Percentiles rank a stretch among this genome's conserved stretches.
Evolutionary conservation across 2,888 invertebrate species (phyloP).

Genomic region (Rambutsinella grinnellia): DNA sequence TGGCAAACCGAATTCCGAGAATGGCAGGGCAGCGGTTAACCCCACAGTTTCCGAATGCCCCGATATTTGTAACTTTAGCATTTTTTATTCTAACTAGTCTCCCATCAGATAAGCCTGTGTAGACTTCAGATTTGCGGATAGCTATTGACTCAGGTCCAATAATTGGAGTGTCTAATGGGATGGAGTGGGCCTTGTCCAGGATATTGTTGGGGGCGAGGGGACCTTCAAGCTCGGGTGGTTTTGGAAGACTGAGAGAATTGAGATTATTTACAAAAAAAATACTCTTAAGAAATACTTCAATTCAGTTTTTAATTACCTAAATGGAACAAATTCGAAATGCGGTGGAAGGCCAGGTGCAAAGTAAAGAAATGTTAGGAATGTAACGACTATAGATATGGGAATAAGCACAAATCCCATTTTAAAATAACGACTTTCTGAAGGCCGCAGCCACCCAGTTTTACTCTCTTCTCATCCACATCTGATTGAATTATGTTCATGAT

Average conservation of each 20-base stretch:
- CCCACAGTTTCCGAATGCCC: constrained; percentile 45
- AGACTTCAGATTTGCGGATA: constrained; percentile 78
- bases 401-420: too few relatives aligned
- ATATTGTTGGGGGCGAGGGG: constrained; percentile 75
- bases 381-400: too few relatives aligned
- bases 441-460: too few relatives aligned
- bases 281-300: too few relatives aligned
- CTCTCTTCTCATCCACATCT: too few relatives aligned
- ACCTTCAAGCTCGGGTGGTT: constrained; percentile 74
- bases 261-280: too few relatives aligned
- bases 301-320: constrained; percentile 81
- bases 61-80: constrained; percentile 72
- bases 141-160: constrained; percentile 86
- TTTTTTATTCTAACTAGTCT: constrained; percentile 82
- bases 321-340: constrained; percentile 76
- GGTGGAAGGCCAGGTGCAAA: constrained; percentile 83
- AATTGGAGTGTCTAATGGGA: constrained; percentile 77
- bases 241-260: constrained; percentile 72
- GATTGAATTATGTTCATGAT: too few relatives aligned
- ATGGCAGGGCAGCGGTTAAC: constrained; percentile 70
- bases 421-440: too few relatives aligned
- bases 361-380: too few relatives aligned
- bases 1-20: constrained; percentile 85
- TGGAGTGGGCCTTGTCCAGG: constrained; percentile 77
- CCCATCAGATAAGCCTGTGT: constrained; percentile 81